A percentile compares a stretch with the other conserved stretches of the same genome.
phyloP scores from a whole-genome alignment of 2,888 invertebrate genomes.

The Blomia tropicalis region DNA sequence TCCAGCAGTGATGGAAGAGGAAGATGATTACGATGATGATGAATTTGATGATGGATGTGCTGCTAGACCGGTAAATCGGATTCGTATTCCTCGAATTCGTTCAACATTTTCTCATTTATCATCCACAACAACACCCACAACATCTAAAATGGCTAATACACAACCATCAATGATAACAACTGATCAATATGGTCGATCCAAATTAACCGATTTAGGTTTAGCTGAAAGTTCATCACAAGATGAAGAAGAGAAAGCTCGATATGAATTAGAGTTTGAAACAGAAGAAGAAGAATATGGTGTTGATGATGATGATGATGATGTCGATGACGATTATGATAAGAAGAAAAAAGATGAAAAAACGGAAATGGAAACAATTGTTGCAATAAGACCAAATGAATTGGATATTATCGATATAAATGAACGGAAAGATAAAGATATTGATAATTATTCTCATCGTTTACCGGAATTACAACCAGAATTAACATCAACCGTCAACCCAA shows the following conservation, averaged over 20 bases:
- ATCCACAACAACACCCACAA: background rate
- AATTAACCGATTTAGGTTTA: background rate
- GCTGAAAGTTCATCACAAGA: constrained; percentile 3
- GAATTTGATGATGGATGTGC: background rate
- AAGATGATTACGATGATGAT: background rate
- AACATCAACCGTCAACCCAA: background rate
- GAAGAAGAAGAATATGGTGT: background rate
- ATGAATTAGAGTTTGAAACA: constrained; percentile 11
- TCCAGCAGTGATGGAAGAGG: background rate
- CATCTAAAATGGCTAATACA: background rate
- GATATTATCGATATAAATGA: background rate
- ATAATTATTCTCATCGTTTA: background rate
- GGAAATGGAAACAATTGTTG: too few relatives aligned
- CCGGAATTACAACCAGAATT: background rate
- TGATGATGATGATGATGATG: background rate
- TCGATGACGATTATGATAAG: background rate
- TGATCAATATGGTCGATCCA: background rate
- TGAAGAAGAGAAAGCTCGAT: constrained; percentile 9
- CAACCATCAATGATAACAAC: background rate
- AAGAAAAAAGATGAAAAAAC: too few relatives aligned
- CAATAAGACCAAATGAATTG: constrained; percentile 7
- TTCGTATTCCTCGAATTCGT: background rate
- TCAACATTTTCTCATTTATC: background rate
- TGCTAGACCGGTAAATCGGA: background rate
- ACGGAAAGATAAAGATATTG: too few relatives aligned